Evolutionary conservation across 2,888 invertebrate genomes (phyloP).

Genomic region (Catonia carolina): DNA sequence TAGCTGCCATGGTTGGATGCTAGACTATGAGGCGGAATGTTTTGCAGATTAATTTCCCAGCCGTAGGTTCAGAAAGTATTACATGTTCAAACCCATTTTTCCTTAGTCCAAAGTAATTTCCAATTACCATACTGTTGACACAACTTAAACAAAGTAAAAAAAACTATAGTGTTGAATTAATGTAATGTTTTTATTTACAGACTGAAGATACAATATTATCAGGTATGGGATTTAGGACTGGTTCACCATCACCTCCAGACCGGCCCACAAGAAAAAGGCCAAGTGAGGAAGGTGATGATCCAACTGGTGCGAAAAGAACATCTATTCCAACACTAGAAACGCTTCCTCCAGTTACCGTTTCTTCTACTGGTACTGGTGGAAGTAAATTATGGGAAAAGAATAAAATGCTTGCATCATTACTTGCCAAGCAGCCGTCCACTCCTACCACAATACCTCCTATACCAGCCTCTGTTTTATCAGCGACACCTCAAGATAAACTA

Average conservation of each 20-base stretch:
- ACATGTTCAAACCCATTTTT: no score
- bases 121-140: no score
- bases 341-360: constrained; percentile 24
- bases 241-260: constrained; percentile 36
- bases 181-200: no score
- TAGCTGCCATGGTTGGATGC: no score
- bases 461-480: constrained; percentile 56
- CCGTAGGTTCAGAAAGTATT: no score
- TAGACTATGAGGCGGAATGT: no score
- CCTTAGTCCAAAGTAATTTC: no score
- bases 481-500: constrained; percentile 64
- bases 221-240: constrained; percentile 26
- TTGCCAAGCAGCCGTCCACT: constrained; percentile 66
- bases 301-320: constrained; percentile 40
- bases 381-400: constrained; percentile 75
- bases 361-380: constrained; percentile 36
- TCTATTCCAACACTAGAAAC: constrained; percentile 23
- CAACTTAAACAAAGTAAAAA: no score
- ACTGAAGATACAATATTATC: constrained; percentile 29
- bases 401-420: constrained; percentile 73
- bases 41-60: no score
- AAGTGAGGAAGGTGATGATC: constrained; percentile 52
- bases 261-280: constrained; percentile 54
- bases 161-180: no score
- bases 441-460: constrained; percentile 57